phyloP scores from a whole-genome alignment of 2,113 vertebrate genomes.

The Protobothrops flavoviridis region DNA sequence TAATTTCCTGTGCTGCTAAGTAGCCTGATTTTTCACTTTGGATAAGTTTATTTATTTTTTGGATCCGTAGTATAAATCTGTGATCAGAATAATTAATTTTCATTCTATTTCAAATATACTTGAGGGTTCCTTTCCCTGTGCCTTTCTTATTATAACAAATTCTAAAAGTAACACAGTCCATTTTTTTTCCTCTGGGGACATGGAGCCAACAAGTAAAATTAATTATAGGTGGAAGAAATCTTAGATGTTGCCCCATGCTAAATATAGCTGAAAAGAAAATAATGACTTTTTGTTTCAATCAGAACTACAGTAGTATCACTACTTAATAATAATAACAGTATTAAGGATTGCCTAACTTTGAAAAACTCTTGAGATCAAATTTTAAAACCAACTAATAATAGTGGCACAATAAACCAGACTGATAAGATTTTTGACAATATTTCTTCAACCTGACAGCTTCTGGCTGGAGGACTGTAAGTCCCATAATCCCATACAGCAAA shows the following conservation, averaged over 20 bases:
- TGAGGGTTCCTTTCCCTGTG: neutral
- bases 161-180: neutral
- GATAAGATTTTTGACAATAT: neutral
- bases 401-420: neutral
- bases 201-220: neutral
- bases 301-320: neutral
- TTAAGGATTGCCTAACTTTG: neutral
- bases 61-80: neutral
- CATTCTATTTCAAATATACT: slow-evolving; percentile 1
- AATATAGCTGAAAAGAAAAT: neutral
- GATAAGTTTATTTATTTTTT: slow-evolving; percentile 16
- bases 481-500: neutral
- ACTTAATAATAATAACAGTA: neutral
- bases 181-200: neutral
- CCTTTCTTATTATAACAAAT: neutral
- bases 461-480: neutral
- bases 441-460: no score
- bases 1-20: slow-evolving; percentile 29
- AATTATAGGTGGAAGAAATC: neutral
- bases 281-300: neutral
- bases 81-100: neutral
- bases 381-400: slow-evolving; percentile 28
- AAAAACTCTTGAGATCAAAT: neutral
- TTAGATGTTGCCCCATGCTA: neutral
- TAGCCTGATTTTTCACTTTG: slow-evolving; percentile 23